Evolutionary conservation across 2,797 vertebrate genomes (phyloP).

Genomic region (Pelochelys cantorii): DNA sequence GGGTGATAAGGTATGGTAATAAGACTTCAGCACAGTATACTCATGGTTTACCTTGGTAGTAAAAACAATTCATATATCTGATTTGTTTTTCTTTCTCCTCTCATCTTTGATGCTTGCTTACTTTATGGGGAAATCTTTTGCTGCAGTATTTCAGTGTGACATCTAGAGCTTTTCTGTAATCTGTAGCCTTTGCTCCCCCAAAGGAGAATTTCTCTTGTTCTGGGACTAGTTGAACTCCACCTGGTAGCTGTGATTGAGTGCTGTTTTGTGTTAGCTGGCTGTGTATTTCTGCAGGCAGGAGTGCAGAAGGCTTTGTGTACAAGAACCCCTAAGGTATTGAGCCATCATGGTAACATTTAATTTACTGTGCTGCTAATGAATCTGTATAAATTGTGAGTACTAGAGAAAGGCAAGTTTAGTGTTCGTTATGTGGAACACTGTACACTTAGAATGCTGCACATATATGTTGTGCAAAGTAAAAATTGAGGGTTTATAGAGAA

Average conservation of each 20-base stretch:
- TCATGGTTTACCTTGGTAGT: background rate
- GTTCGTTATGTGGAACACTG: background rate
- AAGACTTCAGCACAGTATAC: background rate
- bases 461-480: background rate
- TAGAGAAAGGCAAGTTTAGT: background rate
- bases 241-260: background rate
- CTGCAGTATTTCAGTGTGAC: background rate
- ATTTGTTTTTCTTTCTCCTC: background rate
- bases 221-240: constrained; percentile 15
- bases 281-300: background rate
- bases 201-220: background rate
- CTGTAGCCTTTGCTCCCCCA: background rate
- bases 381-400: background rate
- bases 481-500: background rate
- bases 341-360: background rate
- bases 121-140: background rate
- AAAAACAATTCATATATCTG: background rate
- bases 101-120: background rate
- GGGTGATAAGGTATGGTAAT: constrained; percentile 93
- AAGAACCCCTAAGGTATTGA: background rate
- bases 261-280: constrained; percentile 4
- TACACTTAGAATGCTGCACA: background rate
- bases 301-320: background rate
- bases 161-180: background rate
- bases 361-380: background rate